Evolutionary conservation across 2,888 invertebrate genomes (phyloP).

Genomic region (Agapetus fuscipes): DNA sequence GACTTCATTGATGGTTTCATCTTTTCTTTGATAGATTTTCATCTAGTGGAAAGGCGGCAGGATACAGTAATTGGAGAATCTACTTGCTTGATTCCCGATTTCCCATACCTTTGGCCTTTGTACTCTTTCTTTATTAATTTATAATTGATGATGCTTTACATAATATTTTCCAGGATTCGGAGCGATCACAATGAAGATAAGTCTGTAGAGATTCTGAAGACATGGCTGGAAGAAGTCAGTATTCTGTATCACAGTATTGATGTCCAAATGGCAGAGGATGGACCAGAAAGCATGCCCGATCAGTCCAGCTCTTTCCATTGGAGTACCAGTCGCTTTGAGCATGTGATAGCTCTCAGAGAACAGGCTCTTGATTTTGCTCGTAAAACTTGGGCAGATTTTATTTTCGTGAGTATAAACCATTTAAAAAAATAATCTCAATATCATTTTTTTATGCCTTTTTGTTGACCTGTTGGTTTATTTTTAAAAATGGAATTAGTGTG

Average conservation of each 20-base stretch:
- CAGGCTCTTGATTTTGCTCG: constrained; percentile 62
- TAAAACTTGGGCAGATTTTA: constrained; percentile 77
- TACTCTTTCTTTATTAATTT: too few species aligned
- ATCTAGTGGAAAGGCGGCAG: too few species aligned
- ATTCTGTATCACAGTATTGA: constrained; percentile 63
- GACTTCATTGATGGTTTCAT: too few species aligned
- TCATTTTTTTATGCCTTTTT: too few species aligned
- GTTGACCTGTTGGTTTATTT: too few species aligned
- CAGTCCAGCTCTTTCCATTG: constrained; percentile 62
- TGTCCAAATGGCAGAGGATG: constrained; percentile 40
- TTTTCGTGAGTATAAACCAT: constrained; percentile 72
- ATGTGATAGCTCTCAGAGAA: constrained; percentile 73
- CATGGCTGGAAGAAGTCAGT: constrained; percentile 57
- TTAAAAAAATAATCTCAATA: too few species aligned
- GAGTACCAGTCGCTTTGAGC: constrained; percentile 63
- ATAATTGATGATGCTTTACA: too few species aligned
- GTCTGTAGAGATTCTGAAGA: constrained; percentile 58
- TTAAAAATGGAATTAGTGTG: too few species aligned
- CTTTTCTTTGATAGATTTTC: too few species aligned
- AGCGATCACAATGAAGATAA: constrained; percentile 82
- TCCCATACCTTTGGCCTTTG: too few species aligned
- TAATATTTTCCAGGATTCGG: constrained; percentile 53
- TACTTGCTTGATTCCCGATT: too few species aligned
- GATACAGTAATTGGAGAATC: too few species aligned
- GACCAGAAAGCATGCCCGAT: constrained; percentile 35